A percentile compares a stretch with the other conserved stretches of the same genome.
phyloP scores from a whole-genome alignment of 2,797 vertebrate genomes.

The Sebastes itinus region DNA sequence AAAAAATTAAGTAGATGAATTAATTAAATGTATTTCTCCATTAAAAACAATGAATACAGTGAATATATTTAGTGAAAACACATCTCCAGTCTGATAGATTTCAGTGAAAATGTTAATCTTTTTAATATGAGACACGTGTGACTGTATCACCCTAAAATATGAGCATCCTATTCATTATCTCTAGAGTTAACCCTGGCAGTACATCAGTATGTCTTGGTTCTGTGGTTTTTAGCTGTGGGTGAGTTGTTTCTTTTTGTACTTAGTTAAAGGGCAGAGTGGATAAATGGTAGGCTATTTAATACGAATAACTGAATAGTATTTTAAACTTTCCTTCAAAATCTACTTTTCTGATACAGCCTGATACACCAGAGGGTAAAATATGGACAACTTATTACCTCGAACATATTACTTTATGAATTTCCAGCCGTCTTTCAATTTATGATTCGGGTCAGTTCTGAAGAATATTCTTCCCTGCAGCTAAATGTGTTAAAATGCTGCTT shows the following conservation, averaged over 20 bases:
- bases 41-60: neutral
- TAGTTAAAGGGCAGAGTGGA: neutral
- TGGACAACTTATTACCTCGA: constrained; percentile 26
- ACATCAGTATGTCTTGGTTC: neutral
- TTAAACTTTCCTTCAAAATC: constrained; percentile 3
- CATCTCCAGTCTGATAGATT: neutral
- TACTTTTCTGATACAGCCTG: constrained; percentile 5
- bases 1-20: neutral
- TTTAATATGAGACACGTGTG: neutral
- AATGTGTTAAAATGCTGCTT: constrained; percentile 61
- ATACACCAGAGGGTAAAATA: constrained; percentile 34
- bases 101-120: neutral
- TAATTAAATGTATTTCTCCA: neutral
- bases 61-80: neutral
- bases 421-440: constrained; percentile 25
- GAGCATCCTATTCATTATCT: neutral
- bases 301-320: constrained; percentile 22
- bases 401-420: constrained; percentile 35
- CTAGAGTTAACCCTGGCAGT: neutral
- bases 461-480: constrained; percentile 45
- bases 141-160: neutral
- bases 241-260: constrained; percentile 13
- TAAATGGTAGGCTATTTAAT: neutral
- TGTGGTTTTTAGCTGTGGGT: constrained; percentile 5
- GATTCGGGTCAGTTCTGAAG: constrained; percentile 33